Evolutionary conservation across 1,140 invertebrate species (phyloP).

Genomic region (Papilio xuthus): DNA sequence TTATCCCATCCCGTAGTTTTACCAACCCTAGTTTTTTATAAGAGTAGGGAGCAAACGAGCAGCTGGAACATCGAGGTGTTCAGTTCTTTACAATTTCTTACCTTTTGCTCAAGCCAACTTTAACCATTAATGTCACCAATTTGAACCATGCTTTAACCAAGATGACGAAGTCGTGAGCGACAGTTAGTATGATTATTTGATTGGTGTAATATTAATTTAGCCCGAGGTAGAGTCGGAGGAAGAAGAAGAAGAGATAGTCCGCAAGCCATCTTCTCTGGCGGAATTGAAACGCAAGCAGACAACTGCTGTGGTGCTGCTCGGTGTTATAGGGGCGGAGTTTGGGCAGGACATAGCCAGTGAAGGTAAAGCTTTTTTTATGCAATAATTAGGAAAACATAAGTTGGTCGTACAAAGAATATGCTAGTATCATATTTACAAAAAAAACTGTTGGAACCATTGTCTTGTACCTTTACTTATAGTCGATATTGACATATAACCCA

Average conservation of each 20-base stretch:
- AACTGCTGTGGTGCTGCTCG: slow-evolving; percentile 97
- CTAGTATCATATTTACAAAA: background rate
- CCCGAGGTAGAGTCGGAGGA: slow-evolving; percentile 92
- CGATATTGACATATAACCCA: too few relatives aligned
- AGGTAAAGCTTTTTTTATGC: slow-evolving; percentile 60
- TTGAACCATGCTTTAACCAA: too few relatives aligned
- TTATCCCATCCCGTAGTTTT: too few relatives aligned
- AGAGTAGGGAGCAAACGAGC: too few relatives aligned
- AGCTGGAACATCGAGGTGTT: too few relatives aligned
- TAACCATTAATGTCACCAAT: too few relatives aligned
- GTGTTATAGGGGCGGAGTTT: slow-evolving; percentile 99
- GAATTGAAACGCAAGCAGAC: slow-evolving; percentile 97
- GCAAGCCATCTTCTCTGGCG: slow-evolving; percentile 91
- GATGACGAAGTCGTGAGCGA: too few relatives aligned
- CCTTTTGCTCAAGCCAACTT: too few relatives aligned
- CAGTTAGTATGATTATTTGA: background rate
- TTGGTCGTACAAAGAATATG: background rate
- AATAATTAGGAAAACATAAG: background rate
- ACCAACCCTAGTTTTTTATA: too few relatives aligned
- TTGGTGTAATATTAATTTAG: slow-evolving; percentile 40
- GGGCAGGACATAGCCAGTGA: slow-evolving; percentile 92
- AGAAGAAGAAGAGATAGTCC: slow-evolving; percentile 89
- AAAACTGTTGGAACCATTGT: too few relatives aligned
- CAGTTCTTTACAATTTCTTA: too few relatives aligned
- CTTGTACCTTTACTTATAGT: too few relatives aligned